Conservation (phyloP, 1,140 invertebrate genomes). For the Ceratina australensis region DNA sequence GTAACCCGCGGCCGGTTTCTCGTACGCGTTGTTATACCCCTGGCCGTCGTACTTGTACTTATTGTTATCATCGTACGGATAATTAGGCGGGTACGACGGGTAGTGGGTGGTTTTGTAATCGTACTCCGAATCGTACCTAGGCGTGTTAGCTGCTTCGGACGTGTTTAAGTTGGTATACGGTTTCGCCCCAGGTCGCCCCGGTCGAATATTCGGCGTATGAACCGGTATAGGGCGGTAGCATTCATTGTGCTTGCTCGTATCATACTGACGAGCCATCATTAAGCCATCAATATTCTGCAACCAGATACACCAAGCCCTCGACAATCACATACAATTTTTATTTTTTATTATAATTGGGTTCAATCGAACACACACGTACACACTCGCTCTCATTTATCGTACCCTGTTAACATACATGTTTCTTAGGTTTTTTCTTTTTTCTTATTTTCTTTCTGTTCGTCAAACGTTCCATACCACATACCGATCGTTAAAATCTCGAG, state of each 20-base stretch:
- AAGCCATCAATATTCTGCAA: constrained; percentile 80
- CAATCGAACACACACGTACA: constrained; percentile 55
- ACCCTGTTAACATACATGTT: constrained; percentile 16
- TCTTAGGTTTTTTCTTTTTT: neutral
- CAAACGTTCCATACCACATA: constrained; percentile 45
- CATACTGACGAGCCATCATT: constrained; percentile 80
- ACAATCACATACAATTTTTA: constrained; percentile 75
- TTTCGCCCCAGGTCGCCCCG: constrained; percentile 73
- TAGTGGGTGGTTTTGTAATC: constrained; percentile 79
- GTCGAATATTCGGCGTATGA: constrained; percentile 75
- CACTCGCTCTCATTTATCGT: constrained; percentile 37
- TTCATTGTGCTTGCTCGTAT: constrained; percentile 76
- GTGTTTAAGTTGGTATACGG: constrained; percentile 72
- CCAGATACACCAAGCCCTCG: constrained; percentile 79
- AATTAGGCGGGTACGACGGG: constrained; percentile 77
- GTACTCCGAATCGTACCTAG: constrained; percentile 71
- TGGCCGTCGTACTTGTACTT: constrained; percentile 74
- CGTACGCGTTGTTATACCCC: constrained; percentile 60
- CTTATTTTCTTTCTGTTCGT: constrained; percentile 4
- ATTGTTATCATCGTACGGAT: constrained; percentile 75
- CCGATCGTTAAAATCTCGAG: constrained; percentile 28
- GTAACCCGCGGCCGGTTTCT: constrained; percentile 58
- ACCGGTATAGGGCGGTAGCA: constrained; percentile 78
- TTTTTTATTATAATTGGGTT: constrained; percentile 47
- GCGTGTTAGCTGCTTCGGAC: constrained; percentile 61